These are phyloP conservation scores for Drosophila subsilvestris DNA, from an alignment of 2,888 invertebrate species.

Conservation along the genomic window DNA sequence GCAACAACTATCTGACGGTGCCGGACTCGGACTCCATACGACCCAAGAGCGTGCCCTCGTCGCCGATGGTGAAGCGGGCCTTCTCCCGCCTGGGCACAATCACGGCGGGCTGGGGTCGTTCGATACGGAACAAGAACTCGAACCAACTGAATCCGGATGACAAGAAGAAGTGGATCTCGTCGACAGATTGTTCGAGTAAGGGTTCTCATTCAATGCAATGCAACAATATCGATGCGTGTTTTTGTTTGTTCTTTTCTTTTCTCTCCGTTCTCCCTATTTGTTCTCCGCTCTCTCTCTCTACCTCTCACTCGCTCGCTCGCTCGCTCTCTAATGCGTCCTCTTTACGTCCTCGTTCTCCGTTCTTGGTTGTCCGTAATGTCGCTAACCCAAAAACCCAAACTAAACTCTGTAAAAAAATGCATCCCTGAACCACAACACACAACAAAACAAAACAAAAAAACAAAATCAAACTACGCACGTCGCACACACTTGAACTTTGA, in stretches of 20 bases:
- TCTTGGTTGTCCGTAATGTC: background rate
- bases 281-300: constrained; percentile 29
- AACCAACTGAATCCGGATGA: constrained; percentile 93
- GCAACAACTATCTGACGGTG: constrained; percentile 96
- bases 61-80: constrained; percentile 96
- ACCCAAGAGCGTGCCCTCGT: constrained; percentile 96
- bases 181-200: constrained; percentile 96
- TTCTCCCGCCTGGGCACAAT: constrained; percentile 95
- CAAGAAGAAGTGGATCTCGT: constrained; percentile 96
- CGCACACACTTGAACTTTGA: constrained; percentile 22
- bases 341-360: constrained; percentile 30
- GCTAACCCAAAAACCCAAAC: background rate
- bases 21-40: constrained; percentile 94
- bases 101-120: constrained; percentile 95
- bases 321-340: constrained; percentile 34
- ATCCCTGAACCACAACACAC: background rate
- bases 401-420: background rate
- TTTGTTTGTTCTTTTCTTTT: constrained; percentile 49
- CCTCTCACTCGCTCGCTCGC: constrained; percentile 13
- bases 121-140: constrained; percentile 93
- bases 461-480: constrained; percentile 23
- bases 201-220: constrained; percentile 77
- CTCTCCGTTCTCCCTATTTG: constrained; percentile 39
- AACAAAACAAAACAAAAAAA: no score
- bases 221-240: constrained; percentile 83